Percentiles rank a stretch among this genome's conserved stretches.
These are phyloP conservation scores for Sesia bembeciformis DNA, from an alignment of 2,888 invertebrate species.

Conservation along the genomic window DNA sequence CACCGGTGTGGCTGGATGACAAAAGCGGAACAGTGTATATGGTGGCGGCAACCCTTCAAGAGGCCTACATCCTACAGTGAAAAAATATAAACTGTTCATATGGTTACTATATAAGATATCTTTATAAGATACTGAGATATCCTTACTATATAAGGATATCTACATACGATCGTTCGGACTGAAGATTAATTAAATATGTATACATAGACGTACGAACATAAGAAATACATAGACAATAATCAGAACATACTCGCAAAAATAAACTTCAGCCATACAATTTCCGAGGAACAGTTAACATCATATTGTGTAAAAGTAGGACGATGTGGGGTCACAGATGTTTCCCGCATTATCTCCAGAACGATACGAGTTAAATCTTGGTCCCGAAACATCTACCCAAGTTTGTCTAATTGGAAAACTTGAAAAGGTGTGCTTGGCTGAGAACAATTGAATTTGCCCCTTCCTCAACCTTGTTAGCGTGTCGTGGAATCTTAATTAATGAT, in stretches of 20 bases:
- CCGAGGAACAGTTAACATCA: neutral
- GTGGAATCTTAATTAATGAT: neutral
- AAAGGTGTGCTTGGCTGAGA: conserved; percentile 37
- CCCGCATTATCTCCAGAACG: conserved; percentile 31
- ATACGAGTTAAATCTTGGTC: conserved; percentile 43
- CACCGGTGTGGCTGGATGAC: too few species aligned
- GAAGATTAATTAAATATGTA: too few species aligned
- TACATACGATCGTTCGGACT: too few species aligned
- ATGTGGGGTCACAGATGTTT: conserved; percentile 31
- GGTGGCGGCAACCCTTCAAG: too few species aligned
- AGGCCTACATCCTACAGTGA: too few species aligned
- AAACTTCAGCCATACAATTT: neutral
- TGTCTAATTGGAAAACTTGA: conserved; percentile 58
- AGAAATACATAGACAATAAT: too few species aligned
- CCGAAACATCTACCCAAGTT: conserved; percentile 32
- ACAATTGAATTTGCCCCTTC: conserved; percentile 35
- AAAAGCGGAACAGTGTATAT: too few species aligned
- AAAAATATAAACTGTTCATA: too few species aligned
- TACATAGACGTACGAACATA: too few species aligned
- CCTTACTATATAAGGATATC: too few species aligned
- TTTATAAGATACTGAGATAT: too few species aligned
- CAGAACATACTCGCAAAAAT: neutral
- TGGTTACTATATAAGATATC: too few species aligned
- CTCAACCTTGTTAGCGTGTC: neutral
- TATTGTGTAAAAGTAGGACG: neutral